Evolutionary conservation across 2,113 vertebrate species (phyloP).

Genomic region (Phalacrocorax brasilianus): DNA sequence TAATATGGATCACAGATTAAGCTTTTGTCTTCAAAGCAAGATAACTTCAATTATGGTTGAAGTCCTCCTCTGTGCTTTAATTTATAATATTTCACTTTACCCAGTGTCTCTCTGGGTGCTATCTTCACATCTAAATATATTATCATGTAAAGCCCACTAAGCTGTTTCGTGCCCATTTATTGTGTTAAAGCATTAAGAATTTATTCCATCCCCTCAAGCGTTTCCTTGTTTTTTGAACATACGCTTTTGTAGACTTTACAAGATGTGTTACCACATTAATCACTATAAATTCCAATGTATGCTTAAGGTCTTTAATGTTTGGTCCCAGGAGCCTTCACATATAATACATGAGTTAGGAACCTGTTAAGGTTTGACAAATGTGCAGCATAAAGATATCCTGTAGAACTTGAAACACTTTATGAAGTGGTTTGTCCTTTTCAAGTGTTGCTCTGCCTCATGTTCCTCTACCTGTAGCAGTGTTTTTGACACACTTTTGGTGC

Average conservation of each 20-base stretch:
- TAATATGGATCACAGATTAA: neutral
- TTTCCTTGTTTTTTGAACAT: neutral
- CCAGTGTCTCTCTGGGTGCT: neutral
- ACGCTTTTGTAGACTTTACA: conserved; percentile 28
- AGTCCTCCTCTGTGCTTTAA: neutral
- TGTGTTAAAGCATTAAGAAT: neutral
- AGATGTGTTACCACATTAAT: conserved; percentile 8
- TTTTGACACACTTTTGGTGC: neutral
- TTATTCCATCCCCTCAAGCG: neutral
- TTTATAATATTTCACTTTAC: neutral
- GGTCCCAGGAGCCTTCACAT: neutral
- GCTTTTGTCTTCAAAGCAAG: neutral
- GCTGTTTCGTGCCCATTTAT: neutral
- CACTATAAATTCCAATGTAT: neutral
- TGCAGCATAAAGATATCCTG: neutral
- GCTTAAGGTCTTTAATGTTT: conserved; percentile 22
- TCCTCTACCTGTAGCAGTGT: neutral
- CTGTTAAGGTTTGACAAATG: neutral
- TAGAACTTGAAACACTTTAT: neutral
- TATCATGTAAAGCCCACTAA: neutral
- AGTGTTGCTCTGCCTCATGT: neutral
- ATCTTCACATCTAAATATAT: neutral
- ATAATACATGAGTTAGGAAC: neutral
- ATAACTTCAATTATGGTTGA: neutral
- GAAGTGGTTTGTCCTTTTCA: neutral